These are phyloP conservation scores for Dinocampus coccinellae DNA, from an alignment of 2,888 invertebrate genomes.

Conservation along the genomic window DNA sequence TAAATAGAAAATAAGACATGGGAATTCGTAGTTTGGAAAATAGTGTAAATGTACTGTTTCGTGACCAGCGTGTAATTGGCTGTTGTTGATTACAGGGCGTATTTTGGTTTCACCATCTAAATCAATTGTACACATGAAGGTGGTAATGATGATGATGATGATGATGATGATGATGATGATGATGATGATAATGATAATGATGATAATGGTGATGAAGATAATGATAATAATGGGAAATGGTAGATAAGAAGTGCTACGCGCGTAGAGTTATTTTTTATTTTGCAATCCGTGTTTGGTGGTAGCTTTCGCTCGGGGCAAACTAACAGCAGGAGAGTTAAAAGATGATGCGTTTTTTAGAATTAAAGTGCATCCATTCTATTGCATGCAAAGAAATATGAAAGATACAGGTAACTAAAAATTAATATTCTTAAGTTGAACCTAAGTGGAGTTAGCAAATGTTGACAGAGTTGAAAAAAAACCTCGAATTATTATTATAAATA, in stretches of 20 bases:
- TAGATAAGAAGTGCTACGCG: slow-evolving; percentile 3
- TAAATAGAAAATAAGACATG: too few species aligned
- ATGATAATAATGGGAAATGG: background rate
- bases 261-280: background rate
- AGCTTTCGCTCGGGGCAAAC: background rate
- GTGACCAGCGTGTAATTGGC: slow-evolving; percentile 60
- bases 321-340: slow-evolving; percentile 10
- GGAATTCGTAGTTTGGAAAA: too few species aligned
- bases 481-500: background rate
- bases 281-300: background rate
- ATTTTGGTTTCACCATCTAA: slow-evolving; percentile 43
- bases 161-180: too few species aligned
- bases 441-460: slow-evolving; percentile 15
- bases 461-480: slow-evolving; percentile 8
- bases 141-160: background rate
- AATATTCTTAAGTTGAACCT: slow-evolving; percentile 10
- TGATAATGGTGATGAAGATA: background rate
- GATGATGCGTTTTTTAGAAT: slow-evolving; percentile 6
- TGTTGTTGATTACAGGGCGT: slow-evolving; percentile 59
- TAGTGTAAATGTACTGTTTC: slow-evolving; percentile 14
- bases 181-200: background rate
- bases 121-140: slow-evolving; percentile 41
- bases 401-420: slow-evolving; percentile 24
- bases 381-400: slow-evolving; percentile 9
- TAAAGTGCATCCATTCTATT: slow-evolving; percentile 1